Evolutionary conservation across 2,888 invertebrate genomes (phyloP).

Genomic region (Acholoe squamosa): DNA sequence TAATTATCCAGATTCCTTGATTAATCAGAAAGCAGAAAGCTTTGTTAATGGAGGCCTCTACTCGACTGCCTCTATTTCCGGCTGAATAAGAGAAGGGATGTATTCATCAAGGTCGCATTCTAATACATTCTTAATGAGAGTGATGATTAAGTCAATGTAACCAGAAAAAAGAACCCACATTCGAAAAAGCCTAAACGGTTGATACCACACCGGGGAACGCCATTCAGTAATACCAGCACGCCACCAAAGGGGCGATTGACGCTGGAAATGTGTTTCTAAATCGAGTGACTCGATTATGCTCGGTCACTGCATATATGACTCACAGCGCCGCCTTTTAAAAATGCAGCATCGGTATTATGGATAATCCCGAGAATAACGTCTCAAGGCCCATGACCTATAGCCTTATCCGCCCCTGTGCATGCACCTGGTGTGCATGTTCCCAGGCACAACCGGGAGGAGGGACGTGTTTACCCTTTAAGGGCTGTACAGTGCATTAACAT

Average conservation of each 20-base stretch:
- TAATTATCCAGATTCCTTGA: constrained; percentile 28
- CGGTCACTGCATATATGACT: constrained; percentile 37
- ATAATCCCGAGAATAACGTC: not conserved
- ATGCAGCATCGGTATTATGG: not conserved
- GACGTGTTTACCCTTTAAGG: too few relatives aligned
- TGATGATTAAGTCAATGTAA: not conserved
- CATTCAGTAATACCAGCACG: not conserved
- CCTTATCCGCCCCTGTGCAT: not conserved
- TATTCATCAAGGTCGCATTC: constrained; percentile 24
- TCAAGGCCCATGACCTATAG: not conserved
- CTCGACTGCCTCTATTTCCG: constrained; percentile 11
- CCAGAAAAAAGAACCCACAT: not conserved
- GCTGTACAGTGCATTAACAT: too few relatives aligned
- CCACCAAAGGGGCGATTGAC: not conserved
- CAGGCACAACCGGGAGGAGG: too few relatives aligned
- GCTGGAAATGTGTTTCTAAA: constrained; percentile 48
- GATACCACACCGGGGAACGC: not conserved
- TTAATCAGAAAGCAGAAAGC: constrained; percentile 24
- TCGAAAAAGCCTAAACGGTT: constrained; percentile 4
- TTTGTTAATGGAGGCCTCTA: not conserved
- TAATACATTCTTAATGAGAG: constrained; percentile 51
- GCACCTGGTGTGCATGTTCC: too few relatives aligned
- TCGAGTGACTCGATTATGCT: constrained; percentile 30
- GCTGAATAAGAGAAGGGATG: constrained; percentile 17
- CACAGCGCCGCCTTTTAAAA: not conserved